A percentile compares a stretch with the other conserved stretches of the same genome.
Evolutionary conservation across 2,797 vertebrate genomes (phyloP).

Genomic region (Alosa sapidissima): DNA sequence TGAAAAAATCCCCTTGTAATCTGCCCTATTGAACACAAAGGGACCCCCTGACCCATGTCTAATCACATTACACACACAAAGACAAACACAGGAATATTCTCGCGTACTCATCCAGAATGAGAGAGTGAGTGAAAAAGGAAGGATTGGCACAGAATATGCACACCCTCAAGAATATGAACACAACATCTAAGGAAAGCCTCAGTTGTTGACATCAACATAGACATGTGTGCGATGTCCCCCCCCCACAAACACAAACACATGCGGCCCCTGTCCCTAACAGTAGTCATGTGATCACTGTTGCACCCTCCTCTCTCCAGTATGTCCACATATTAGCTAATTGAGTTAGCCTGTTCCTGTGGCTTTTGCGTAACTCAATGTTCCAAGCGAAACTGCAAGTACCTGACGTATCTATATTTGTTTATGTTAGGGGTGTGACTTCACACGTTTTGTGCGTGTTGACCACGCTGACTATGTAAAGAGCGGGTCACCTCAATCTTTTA

Average conservation of each 20-base stretch:
- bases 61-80: slow-evolving; percentile 49
- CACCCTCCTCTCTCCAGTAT: background rate
- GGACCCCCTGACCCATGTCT: slow-evolving; percentile 33
- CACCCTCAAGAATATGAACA: background rate
- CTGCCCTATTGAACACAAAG: slow-evolving; percentile 37
- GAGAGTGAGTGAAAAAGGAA: background rate
- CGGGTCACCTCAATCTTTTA: slow-evolving; percentile 9
- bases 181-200: background rate
- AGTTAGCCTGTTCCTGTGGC: background rate
- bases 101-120: background rate
- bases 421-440: background rate
- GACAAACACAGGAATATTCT: background rate
- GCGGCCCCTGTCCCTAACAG: background rate
- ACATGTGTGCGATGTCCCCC: background rate
- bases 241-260: background rate
- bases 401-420: background rate
- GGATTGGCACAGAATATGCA: background rate
- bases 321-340: slow-evolving; percentile 1
- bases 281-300: background rate
- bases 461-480: background rate
- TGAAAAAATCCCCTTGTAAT: slow-evolving; percentile 39
- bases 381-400: background rate
- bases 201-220: background rate
- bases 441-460: background rate
- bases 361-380: slow-evolving; percentile 14